phyloP scores from a whole-genome alignment of 2,888 invertebrate species.

The Boloria euphrosyne region DNA sequence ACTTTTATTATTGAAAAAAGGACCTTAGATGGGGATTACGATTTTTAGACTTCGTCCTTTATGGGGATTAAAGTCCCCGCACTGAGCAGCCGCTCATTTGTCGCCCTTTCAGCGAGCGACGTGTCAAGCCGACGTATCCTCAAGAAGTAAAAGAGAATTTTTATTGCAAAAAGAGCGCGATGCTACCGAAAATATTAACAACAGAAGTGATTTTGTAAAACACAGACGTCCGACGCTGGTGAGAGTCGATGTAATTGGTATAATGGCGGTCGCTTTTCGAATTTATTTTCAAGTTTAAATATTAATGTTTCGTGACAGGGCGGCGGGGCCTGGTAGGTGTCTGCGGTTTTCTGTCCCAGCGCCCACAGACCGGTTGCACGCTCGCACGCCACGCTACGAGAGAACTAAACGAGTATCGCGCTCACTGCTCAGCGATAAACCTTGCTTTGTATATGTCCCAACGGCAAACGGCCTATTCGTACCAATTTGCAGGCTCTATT shows the following conservation, averaged over 20 bases:
- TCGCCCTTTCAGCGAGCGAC: conserved; percentile 64
- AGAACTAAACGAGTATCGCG: conserved; percentile 69
- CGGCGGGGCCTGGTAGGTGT: conserved; percentile 70
- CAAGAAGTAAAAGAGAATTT: conserved; percentile 59
- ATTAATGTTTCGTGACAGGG: conserved; percentile 80
- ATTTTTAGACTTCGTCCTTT: conserved; percentile 46
- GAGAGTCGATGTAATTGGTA: conserved; percentile 60
- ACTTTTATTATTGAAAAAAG: conserved; percentile 33
- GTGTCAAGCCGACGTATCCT: conserved; percentile 63
- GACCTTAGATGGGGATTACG: conserved; percentile 32
- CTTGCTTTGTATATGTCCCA: conserved; percentile 64
- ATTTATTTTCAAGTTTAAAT: conserved; percentile 70
- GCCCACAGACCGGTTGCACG: conserved; percentile 75
- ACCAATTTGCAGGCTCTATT: conserved; percentile 65
- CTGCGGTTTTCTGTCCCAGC: conserved; percentile 80
- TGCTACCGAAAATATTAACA: conserved; percentile 41
- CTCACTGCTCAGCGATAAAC: conserved; percentile 79
- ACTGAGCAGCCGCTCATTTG: conserved; percentile 66
- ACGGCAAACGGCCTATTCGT: conserved; percentile 72
- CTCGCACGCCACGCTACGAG: conserved; percentile 70
- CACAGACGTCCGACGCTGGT: conserved; percentile 44
- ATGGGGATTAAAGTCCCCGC: conserved; percentile 64
- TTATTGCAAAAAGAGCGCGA: conserved; percentile 51
- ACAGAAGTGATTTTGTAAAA: conserved; percentile 25
- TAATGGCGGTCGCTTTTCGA: conserved; percentile 65